Evolutionary conservation across 2,888 invertebrate genomes (phyloP).

Genomic region (Diploptera punctata): DNA sequence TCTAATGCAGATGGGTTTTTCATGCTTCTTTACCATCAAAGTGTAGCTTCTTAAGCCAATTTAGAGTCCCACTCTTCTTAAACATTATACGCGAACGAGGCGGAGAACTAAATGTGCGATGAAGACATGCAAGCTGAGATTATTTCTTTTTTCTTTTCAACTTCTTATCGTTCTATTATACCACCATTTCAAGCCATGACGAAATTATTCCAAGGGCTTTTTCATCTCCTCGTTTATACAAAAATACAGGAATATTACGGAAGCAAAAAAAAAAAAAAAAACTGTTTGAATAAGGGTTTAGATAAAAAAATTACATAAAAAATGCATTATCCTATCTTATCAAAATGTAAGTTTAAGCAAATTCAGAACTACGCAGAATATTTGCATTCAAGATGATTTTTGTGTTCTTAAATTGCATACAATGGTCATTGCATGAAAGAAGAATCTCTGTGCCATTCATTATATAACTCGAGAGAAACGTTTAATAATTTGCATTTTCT

Average conservation of each 20-base stretch:
- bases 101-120: neutral
- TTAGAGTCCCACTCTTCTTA: constrained; percentile 14
- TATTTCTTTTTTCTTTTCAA: neutral
- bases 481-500: too few relatives aligned
- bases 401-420: neutral
- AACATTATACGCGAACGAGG: neutral
- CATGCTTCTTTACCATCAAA: constrained; percentile 31
- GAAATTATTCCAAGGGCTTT: neutral
- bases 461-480: too few relatives aligned
- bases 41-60: constrained; percentile 26
- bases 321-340: neutral
- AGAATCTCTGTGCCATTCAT: neutral
- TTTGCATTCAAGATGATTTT: neutral
- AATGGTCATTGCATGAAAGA: neutral
- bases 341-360: neutral
- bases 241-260: constrained; percentile 20
- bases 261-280: constrained; percentile 34
- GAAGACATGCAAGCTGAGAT: neutral
- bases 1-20: constrained; percentile 39
- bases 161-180: neutral
- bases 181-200: neutral
- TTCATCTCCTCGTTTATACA: neutral
- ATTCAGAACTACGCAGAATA: neutral
- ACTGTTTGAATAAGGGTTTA: constrained; percentile 9
- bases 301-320: neutral